phyloP scores from a whole-genome alignment of 2,113 vertebrate species.

The Delphinapterus leucas region DNA sequence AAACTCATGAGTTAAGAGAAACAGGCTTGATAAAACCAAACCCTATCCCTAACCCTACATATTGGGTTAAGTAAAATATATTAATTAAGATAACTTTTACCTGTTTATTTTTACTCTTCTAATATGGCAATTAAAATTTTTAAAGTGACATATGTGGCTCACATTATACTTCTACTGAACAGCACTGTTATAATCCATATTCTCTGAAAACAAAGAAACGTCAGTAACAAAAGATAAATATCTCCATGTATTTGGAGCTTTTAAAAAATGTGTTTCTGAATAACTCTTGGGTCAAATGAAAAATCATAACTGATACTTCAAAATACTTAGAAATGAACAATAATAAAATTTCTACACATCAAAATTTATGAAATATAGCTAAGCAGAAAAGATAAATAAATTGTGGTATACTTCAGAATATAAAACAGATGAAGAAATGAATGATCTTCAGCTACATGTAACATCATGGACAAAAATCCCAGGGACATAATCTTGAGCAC shows the following conservation, averaged over 20 bases:
- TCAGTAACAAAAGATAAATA: neutral
- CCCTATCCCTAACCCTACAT: neutral
- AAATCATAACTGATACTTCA: neutral
- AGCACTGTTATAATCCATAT: neutral
- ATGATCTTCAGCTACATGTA: neutral
- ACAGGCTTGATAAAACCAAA: neutral
- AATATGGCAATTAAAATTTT: neutral
- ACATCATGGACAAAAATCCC: neutral
- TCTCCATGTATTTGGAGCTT: neutral
- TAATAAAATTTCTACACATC: neutral
- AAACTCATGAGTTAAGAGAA: neutral
- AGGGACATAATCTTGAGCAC: neutral
- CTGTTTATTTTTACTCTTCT: neutral
- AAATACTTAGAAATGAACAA: conserved; percentile 19
- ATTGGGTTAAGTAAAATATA: conserved; percentile 1
- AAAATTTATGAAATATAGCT: neutral
- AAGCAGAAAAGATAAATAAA: neutral
- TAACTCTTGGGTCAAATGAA: neutral
- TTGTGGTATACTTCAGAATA: neutral
- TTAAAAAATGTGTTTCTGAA: neutral
- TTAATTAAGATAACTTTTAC: neutral
- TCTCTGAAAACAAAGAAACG: neutral
- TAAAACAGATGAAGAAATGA: neutral
- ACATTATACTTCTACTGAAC: neutral
- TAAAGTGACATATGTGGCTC: neutral